Conservation (phyloP, 2,797 vertebrate species). For the Steatocranus sp. region DNA sequence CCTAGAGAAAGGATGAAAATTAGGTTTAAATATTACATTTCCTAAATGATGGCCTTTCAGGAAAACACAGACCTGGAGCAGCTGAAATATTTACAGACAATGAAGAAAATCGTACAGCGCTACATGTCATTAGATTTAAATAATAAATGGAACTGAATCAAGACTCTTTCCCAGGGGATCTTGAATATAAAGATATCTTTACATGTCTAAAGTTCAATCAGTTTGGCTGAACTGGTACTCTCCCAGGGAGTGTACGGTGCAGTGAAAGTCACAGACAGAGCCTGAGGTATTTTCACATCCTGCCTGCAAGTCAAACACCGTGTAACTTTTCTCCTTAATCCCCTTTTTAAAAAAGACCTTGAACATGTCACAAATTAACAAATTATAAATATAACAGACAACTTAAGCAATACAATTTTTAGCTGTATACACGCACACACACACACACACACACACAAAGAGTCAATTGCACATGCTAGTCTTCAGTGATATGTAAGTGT, state of each 20-base stretch:
- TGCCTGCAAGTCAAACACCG: not conserved
- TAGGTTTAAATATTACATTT: conserved; percentile 32
- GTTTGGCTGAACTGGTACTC: conserved; percentile 2
- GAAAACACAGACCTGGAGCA: not conserved
- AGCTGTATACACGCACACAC: not conserved
- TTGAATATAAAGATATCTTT: conserved; percentile 10
- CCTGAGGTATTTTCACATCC: conserved; percentile 24
- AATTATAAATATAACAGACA: not conserved
- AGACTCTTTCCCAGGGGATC: not conserved
- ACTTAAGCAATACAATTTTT: not conserved
- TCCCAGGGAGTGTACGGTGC: not conserved
- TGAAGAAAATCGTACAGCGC: not conserved
- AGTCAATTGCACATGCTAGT: not conserved
- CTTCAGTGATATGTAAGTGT: conserved; percentile 12
- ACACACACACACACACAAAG: not conserved
- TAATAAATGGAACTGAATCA: conserved; percentile 25
- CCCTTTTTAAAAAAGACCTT: not conserved
- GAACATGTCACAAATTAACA: not conserved
- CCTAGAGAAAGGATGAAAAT: conserved; percentile 71
- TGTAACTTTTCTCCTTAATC: not conserved
- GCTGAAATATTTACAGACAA: not conserved
- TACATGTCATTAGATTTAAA: conserved; percentile 37
- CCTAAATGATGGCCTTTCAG: conserved; percentile 9
- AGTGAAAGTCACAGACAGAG: not conserved
- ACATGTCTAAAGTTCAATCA: not conserved